Evolutionary conservation across 2,113 vertebrate genomes (phyloP).

Genomic region (Leptosomus discolor): DNA sequence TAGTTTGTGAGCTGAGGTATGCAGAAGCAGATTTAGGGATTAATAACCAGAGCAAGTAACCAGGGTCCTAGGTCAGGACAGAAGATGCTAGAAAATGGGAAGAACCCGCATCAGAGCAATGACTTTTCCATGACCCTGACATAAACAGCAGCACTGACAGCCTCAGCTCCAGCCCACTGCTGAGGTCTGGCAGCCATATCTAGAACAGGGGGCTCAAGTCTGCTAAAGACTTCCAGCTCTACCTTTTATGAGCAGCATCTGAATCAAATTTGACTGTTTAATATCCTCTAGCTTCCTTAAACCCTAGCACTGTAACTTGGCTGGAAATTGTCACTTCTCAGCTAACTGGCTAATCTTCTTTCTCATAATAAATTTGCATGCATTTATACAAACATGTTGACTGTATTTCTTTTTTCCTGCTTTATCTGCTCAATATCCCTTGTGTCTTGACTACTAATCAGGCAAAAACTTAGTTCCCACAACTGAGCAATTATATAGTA

Average conservation of each 20-base stretch:
- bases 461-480: neutral
- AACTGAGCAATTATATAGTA: neutral
- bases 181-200: neutral
- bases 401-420: neutral
- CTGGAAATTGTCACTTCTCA: neutral
- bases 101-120: neutral
- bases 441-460: neutral
- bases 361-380: neutral
- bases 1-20: neutral
- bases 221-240: neutral
- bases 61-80: neutral
- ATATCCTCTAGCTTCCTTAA: neutral
- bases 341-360: neutral
- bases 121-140: neutral
- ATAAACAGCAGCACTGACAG: neutral
- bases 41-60: neutral
- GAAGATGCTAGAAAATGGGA: neutral
- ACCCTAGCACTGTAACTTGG: neutral
- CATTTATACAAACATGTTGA: neutral
- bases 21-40: neutral
- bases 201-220: neutral
- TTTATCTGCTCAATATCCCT: neutral
- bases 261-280: neutral
- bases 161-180: neutral
- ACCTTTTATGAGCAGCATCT: neutral